Conservation (phyloP, 2,797 vertebrate species). For the Glyptemys insculpta region DNA sequence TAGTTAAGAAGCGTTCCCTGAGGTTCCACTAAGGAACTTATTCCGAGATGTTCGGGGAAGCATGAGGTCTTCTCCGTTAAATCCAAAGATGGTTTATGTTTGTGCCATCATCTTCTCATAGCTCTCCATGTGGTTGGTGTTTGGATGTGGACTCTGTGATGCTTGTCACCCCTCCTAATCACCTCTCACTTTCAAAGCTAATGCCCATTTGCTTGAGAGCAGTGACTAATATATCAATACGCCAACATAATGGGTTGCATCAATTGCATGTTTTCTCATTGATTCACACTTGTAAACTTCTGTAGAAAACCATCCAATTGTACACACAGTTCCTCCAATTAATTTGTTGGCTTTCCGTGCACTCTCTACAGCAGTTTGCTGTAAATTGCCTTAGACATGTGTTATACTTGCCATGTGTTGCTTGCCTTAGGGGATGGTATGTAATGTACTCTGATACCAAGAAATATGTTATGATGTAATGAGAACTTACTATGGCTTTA, state of each 20-base stretch:
- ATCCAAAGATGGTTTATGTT: not conserved
- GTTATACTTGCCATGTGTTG: not conserved
- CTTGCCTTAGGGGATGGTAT: not conserved
- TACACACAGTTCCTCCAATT: not conserved
- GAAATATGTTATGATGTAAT: not conserved
- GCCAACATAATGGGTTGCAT: not conserved
- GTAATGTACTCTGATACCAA: not conserved
- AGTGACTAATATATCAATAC: not conserved
- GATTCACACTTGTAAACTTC: not conserved
- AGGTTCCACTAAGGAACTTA: not conserved
- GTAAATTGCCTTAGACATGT: not conserved
- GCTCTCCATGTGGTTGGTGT: not conserved
- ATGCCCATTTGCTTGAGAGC: not conserved
- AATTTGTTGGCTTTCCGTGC: not conserved
- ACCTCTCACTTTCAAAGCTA: not conserved
- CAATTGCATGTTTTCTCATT: not conserved
- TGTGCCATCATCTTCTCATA: not conserved
- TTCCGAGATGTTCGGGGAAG: not conserved
- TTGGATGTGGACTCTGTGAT: not conserved
- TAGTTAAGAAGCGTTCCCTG: not conserved
- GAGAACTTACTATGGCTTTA: not conserved
- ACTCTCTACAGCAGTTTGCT: not conserved
- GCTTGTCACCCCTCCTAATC: not conserved
- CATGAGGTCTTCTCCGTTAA: not conserved
- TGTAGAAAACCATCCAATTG: not conserved